Evolutionary conservation across 2,797 vertebrate genomes (phyloP), one percentile per base, ranked within the genome.

Genomic region (Ctenochaetus hawaiiensis): DNA sequence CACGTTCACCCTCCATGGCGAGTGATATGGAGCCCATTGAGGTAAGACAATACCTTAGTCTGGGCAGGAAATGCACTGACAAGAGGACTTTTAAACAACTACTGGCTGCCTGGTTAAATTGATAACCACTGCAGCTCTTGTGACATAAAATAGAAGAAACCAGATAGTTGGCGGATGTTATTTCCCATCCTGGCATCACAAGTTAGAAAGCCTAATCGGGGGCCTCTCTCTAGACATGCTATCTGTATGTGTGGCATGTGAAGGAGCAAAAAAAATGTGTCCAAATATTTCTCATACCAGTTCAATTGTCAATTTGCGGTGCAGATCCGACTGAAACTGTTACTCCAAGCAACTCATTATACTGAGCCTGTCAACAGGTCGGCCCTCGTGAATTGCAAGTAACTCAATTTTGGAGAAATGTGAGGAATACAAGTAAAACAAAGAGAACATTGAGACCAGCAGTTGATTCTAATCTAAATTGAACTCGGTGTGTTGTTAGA

Each of bases 1-100:
- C 96, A 2, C 95, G 96, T 53, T 97, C 97, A 23, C 97, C 97
- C 67, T 97, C 97, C 86, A 96, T 95, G 88, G 94, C 96, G 69
- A 97, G 96, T 78, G 97, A 98, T 83, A 91, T 97, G 92, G 97
- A 97, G 89, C 96, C 97, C 10, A 94, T 96, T 5, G 96, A 97
- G 96, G 97, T 97, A 58, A 89, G 89, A 47, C 22, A 45, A 43
- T 60, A 41, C 20, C 12, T 14, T 6, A n/a, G n/a, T 45, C 20
- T 67, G 22, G 8, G 10, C 2, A 0, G 8, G 3, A 64, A 56
- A 39, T 6, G 1, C 1, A 17, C 30, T 30, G 30, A 34, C 30
- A 34, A 34, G 30, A 34, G 30, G 30, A 34, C 30, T 34, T 34
- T 34, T 34, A n/a, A 17, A 72, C 9, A n/a, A 49, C 12, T 14